Evolutionary conservation across 2,888 invertebrate species (phyloP).

Genomic region (Acanthosepion esculentum): DNA sequence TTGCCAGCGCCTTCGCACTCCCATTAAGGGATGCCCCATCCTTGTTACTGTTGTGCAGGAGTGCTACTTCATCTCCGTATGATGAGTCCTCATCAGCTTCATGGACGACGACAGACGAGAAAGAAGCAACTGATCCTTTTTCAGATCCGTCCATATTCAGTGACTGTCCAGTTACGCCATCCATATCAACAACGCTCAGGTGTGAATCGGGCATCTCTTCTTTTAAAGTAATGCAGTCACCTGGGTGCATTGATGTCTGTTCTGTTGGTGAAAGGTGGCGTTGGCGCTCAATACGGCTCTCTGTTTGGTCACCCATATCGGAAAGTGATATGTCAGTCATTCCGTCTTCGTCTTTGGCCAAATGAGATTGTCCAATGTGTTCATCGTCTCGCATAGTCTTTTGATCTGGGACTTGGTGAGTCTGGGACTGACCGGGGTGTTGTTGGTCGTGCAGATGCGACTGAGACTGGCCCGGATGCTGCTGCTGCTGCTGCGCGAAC

Average conservation of each 20-base stretch:
- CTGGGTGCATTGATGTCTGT: conserved; percentile 50
- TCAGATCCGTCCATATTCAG: conserved; percentile 40
- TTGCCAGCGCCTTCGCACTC: background rate
- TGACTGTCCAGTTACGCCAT: conserved; percentile 47
- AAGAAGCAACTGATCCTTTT: conserved; percentile 34
- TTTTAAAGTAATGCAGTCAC: conserved; percentile 49
- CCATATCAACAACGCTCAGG: conserved; percentile 54
- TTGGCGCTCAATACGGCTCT: background rate
- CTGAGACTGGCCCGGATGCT: conserved; percentile 49
- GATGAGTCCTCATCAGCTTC: conserved; percentile 42
- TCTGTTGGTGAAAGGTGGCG: background rate
- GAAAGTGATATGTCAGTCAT: background rate
- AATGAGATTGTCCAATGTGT: background rate
- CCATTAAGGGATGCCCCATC: background rate
- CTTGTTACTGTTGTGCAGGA: background rate
- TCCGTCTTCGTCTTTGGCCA: conserved; percentile 34
- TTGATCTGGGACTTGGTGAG: conserved; percentile 16
- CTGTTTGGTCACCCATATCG: conserved; percentile 6
- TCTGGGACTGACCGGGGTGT: background rate
- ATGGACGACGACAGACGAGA: conserved; percentile 41
- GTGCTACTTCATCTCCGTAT: background rate
- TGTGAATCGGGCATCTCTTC: conserved; percentile 54
- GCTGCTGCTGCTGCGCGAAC: conserved; percentile 79
- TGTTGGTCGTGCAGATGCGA: background rate
- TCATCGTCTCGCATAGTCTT: background rate